phyloP scores from a whole-genome alignment of 2,888 invertebrate genomes.

The Aphodius sticticus region DNA sequence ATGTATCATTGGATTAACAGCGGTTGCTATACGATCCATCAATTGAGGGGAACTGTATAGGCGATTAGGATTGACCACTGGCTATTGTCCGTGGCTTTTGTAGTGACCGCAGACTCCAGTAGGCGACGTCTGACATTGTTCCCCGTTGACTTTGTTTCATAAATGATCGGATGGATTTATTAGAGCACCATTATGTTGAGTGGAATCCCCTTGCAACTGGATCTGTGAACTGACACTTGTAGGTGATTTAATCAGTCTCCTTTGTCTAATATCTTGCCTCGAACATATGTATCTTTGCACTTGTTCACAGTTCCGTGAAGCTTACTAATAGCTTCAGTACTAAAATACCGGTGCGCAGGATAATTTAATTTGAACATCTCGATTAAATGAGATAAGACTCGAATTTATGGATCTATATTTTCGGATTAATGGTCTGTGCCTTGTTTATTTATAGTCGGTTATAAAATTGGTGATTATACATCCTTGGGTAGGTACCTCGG shows the following conservation, averaged over 20 bases:
- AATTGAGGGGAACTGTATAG: background rate
- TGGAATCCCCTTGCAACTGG: background rate
- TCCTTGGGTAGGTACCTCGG: background rate
- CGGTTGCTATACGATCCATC: background rate
- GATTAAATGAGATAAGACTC: background rate
- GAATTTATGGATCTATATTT: background rate
- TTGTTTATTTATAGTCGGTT: background rate
- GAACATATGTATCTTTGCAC: no score
- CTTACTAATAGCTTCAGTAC: no score
- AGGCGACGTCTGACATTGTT: background rate
- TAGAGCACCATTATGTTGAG: background rate
- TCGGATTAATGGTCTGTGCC: background rate
- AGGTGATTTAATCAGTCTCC: background rate
- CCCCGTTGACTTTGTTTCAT: background rate
- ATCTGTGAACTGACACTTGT: background rate
- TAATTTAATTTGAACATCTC: background rate
- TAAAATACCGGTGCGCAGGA: background rate
- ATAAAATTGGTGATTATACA: slow-evolving; percentile 4
- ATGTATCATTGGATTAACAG: background rate
- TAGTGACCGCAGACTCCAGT: background rate
- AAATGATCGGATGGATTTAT: background rate
- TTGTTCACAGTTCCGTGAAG: no score
- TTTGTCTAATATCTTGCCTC: no score
- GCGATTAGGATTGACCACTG: background rate
- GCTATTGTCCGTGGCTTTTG: background rate